Evolutionary conservation across 2,113 vertebrate genomes (phyloP), one percentile per base, ranked within the genome.

Genomic region (Gymnorhina tibicen): DNA sequence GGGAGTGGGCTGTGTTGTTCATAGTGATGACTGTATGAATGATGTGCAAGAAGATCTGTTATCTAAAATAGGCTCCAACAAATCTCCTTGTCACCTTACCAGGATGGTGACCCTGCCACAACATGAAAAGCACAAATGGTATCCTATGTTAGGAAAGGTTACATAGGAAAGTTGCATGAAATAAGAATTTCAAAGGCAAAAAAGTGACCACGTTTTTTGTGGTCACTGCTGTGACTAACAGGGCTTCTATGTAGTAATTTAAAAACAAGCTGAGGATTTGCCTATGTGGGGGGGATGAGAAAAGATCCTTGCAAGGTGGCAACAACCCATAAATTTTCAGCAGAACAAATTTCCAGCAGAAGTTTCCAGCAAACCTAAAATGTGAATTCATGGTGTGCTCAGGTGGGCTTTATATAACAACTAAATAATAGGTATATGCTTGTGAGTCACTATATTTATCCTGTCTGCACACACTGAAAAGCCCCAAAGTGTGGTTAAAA

Each of bases 371-470:
- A 60, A 76, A 81, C 85, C 87, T 82, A 85, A 94, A 95, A 94
- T 92, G 62, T 96, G 90, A 95, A 96, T 59, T 67, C 47, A 85
- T 80, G 67, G 28, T 81, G 64, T 74, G 62, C 81, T 91, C 81
- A 96, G 95, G 85, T 88, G 74, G 82, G 26, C 95, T 83, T 92
- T 97, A 97, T 97, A 94, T 94, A 95, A 95, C 96, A 96, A 85
- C 95, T 95, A 97, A 98, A 96, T 98, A 95, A 94, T 91, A 97
- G 95, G 92, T 66, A 10, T 95, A 77, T 37, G 28, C 55, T 91
- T 83, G 70, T 66, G 72, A 95, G 93, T 94, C 74, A 76, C 88
- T 93, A 60, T 96, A 93, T 93, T 98, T 67, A 26, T 96, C 80
- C 79, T 56, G 83, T 95, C 94, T 97, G 63, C 55, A 66, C 70